Percentiles rank a stretch among this genome's conserved stretches.
Evolutionary conservation across 2,113 vertebrate genomes (phyloP).

Genomic region (Menidia beryllina): DNA sequence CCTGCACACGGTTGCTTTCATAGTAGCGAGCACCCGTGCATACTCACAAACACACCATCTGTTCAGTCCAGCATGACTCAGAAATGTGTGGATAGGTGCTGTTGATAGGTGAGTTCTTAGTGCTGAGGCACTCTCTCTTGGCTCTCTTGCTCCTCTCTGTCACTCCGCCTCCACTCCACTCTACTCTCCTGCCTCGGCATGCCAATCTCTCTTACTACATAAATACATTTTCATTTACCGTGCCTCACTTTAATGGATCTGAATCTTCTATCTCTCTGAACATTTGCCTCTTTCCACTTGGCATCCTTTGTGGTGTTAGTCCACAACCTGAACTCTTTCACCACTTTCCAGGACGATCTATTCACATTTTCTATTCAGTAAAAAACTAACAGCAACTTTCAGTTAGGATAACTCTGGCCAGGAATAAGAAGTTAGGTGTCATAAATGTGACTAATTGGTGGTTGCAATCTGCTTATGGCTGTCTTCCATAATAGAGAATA

Average conservation of each 20-base stretch:
- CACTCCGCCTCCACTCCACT: constrained; percentile 26
- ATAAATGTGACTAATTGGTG: too few relatives aligned
- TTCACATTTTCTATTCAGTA: too few relatives aligned
- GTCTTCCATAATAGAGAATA: too few relatives aligned
- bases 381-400: too few relatives aligned
- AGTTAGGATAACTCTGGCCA: too few relatives aligned
- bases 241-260: constrained; percentile 44
- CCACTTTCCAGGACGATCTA: too few relatives aligned
- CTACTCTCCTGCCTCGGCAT: constrained; percentile 38
- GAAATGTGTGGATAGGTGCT: constrained; percentile 45
- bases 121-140: constrained; percentile 27
- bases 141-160: constrained; percentile 11
- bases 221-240: constrained; percentile 40
- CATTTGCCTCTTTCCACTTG: constrained; percentile 5
- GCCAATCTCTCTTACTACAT: constrained; percentile 41
- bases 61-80: constrained; percentile 55
- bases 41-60: constrained; percentile 26
- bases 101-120: constrained; percentile 49
- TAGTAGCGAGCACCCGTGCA: not conserved
- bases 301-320: constrained; percentile 9
- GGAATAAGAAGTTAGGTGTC: too few relatives aligned
- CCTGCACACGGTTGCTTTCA: constrained; percentile 8
- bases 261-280: not conserved
- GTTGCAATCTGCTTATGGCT: too few relatives aligned
- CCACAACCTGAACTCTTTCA: not conserved